Evolutionary conservation across 2,113 vertebrate genomes (phyloP).

Genomic region (Xiphophorus hellerii): DNA sequence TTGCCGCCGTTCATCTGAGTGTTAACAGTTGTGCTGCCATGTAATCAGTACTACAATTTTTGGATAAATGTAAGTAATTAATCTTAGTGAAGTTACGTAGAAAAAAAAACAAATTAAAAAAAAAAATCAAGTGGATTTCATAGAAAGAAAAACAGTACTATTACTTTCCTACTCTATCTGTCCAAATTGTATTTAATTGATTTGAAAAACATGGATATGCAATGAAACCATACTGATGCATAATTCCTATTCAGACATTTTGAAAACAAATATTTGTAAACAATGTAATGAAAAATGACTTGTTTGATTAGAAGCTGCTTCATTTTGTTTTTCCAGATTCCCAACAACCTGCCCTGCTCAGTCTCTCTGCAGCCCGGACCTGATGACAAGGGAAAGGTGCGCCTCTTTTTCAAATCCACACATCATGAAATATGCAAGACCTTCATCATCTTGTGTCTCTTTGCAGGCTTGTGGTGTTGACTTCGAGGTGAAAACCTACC

Average conservation of each 20-base stretch:
- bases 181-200: not conserved
- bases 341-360: conserved; percentile 80
- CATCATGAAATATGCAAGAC: not conserved
- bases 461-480: conserved; percentile 90
- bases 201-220: too few relatives aligned
- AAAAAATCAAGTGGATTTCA: too few relatives aligned
- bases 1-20: too few relatives aligned
- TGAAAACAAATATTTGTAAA: not conserved
- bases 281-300: not conserved
- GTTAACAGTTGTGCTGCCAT: too few relatives aligned
- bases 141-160: too few relatives aligned
- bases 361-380: conserved; percentile 78
- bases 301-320: not conserved
- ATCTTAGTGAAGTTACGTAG: too few relatives aligned
- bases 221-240: too few relatives aligned
- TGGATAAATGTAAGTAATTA: too few relatives aligned
- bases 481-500: conserved; percentile 90
- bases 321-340: conserved; percentile 62
- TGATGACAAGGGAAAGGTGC: conserved; percentile 80
- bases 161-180: not conserved
- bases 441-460: conserved; percentile 3
- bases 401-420: not conserved
- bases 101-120: too few relatives aligned
- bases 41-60: too few relatives aligned
- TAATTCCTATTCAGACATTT: not conserved